Conservation (phyloP, 2,113 vertebrate species). For the Grallaria varia region DNA sequence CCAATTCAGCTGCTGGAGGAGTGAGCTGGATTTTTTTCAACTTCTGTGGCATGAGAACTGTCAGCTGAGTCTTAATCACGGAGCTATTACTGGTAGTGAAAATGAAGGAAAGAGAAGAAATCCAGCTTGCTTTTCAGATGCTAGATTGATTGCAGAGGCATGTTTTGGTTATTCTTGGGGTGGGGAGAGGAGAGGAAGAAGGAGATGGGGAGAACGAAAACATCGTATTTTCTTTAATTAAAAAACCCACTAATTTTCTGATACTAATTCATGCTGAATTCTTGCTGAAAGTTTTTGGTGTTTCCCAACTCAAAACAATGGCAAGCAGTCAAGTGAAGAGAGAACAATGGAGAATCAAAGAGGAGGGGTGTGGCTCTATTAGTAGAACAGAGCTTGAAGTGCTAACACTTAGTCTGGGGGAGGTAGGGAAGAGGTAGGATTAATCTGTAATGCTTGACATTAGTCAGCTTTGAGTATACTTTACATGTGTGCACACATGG, state of each 20-base stretch:
- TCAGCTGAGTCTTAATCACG: conserved; percentile 45
- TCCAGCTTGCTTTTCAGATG: conserved; percentile 25
- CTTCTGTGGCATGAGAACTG: conserved; percentile 11
- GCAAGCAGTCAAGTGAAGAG: neutral
- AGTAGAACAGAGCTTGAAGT: neutral
- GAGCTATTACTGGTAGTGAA: conserved; percentile 46
- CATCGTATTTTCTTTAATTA: conserved; percentile 28
- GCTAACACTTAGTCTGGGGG: neutral
- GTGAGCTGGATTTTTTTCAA: conserved; percentile 23
- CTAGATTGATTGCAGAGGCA: neutral
- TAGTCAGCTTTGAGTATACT: neutral
- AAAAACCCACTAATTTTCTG: conserved; percentile 23
- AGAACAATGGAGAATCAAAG: conserved; percentile 9
- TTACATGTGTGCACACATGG: neutral
- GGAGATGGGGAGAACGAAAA: conserved; percentile 9
- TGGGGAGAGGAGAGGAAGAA: neutral
- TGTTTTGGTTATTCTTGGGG: neutral
- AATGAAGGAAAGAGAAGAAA: neutral
- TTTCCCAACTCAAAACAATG: conserved; percentile 28
- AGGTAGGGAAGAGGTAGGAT: neutral
- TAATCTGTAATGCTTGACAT: neutral
- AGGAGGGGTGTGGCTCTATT: neutral
- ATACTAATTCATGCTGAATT: conserved; percentile 17
- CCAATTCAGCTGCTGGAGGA: conserved; percentile 15
- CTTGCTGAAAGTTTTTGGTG: conserved; percentile 7